Conservation (phyloP, 2,113 vertebrate genomes). For the Amphilophus citrinellus region DNA sequence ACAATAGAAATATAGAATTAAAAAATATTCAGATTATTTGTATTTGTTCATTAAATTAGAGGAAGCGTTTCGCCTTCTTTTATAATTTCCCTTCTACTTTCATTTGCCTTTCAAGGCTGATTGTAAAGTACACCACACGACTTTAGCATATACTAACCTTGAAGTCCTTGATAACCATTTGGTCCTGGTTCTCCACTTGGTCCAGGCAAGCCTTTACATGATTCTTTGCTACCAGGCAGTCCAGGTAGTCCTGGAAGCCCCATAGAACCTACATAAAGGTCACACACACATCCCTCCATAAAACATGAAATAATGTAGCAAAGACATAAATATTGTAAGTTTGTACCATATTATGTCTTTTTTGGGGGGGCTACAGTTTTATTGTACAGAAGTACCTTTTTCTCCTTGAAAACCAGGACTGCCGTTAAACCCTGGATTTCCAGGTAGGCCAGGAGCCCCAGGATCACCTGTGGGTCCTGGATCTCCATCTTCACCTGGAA, state of each 20-base stretch:
- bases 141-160: slow-evolving; percentile 60
- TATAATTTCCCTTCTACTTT: neutral
- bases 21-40: neutral
- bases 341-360: neutral
- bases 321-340: neutral
- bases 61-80: neutral
- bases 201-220: slow-evolving; percentile 35
- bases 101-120: neutral
- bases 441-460: slow-evolving; percentile 65
- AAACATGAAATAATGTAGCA: neutral
- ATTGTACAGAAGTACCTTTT: slow-evolving; percentile 47
- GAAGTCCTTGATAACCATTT: slow-evolving; percentile 56
- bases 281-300: slow-evolving; percentile 39
- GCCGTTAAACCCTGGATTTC: slow-evolving; percentile 78
- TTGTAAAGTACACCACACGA: neutral
- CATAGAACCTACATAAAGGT: neutral
- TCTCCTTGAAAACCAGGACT: slow-evolving; percentile 49
- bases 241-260: slow-evolving; percentile 56
- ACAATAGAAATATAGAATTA: neutral
- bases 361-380: neutral
- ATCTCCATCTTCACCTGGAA: slow-evolving; percentile 44
- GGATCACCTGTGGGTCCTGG: slow-evolving; percentile 78
- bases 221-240: slow-evolving; percentile 42
- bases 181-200: slow-evolving; percentile 53
- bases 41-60: neutral